Evolutionary conservation across 2,797 vertebrate species (phyloP), one percentile per base, ranked within the genome.

Genomic region (Coregonus ussuriensis): DNA sequence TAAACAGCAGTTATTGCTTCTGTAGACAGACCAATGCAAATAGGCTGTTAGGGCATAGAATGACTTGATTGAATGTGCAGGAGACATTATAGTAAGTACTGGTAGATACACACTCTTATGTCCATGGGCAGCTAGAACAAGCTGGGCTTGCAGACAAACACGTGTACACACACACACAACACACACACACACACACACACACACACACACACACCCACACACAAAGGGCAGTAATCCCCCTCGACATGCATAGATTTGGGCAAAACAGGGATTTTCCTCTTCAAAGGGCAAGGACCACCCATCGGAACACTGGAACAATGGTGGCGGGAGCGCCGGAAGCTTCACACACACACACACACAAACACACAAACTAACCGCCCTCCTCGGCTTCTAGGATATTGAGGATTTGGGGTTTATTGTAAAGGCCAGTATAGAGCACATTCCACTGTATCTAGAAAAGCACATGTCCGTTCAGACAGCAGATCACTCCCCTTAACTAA

Each of bases 201-300:
- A 80, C 74, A 76, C 62, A 69, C 70, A 74, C 77, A 76, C 71
- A 79, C 69, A 74, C 16, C 6, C 76, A 71, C 75, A 83, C 78
- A 90, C 83, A 89, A 85, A 87, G 81, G 84, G 79, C 79, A 78
- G 76, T 89, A 92, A 92, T 92, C 91, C 89, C 83, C 80, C 83
- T 81, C 72, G 91, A 88, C 82, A 88, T 84, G 88, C 82, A 83
- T 47, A 84, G 86, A 84, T 92, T 90, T 90, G 83, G 86, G 84
- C 85, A 88, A 85, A 88, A 80, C 81, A 72, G 84, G 91, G 91
- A 91, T 93, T 93, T 92, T 90, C 87, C 83, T 85, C 88, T 89
- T 93, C 90, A 93, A 91, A 94, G 91, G 88, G 86, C 83, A 72
- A 71, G 83, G 91, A 92, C 93, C 92, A 92, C 93, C 91, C 91